Evolutionary conservation across 2,888 invertebrate species (phyloP).

Genomic region (Harmothoe impar): DNA sequence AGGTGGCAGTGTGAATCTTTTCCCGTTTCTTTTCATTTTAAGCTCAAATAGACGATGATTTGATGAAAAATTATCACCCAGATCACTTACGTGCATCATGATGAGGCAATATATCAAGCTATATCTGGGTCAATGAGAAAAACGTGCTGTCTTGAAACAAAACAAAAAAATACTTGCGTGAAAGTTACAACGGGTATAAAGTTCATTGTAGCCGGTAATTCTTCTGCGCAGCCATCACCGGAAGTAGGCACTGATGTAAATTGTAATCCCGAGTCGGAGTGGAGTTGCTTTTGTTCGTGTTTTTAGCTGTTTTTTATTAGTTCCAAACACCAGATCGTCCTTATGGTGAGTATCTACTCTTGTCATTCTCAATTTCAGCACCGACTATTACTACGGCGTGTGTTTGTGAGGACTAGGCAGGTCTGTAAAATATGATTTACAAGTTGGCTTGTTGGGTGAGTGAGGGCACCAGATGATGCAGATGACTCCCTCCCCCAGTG

Average conservation of each 20-base stretch:
- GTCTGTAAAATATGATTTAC: not conserved
- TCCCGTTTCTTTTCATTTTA: not conserved
- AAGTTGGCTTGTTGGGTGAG: not conserved
- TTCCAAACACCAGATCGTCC: not conserved
- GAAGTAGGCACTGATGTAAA: not conserved
- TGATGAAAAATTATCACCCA: no score
- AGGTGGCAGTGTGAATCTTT: not conserved
- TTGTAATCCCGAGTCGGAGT: not conserved
- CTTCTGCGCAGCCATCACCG: not conserved
- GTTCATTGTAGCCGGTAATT: not conserved
- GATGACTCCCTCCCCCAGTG: not conserved
- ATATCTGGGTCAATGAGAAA: no score
- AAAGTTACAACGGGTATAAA: not conserved
- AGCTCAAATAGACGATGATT: no score
- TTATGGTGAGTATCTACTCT: not conserved
- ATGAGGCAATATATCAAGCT: no score
- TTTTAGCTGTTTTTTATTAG: not conserved
- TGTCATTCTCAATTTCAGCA: not conserved
- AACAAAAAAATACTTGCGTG: no score
- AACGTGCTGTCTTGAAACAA: no score
- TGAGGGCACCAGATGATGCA: not conserved
- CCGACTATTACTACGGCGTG: not conserved
- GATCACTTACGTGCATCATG: no score
- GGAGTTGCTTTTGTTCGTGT: slow-evolving; percentile 3
- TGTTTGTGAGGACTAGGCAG: not conserved